Evolutionary conservation across 2,113 vertebrate genomes (phyloP).

Genomic region (Pomatostomus ruficeps): DNA sequence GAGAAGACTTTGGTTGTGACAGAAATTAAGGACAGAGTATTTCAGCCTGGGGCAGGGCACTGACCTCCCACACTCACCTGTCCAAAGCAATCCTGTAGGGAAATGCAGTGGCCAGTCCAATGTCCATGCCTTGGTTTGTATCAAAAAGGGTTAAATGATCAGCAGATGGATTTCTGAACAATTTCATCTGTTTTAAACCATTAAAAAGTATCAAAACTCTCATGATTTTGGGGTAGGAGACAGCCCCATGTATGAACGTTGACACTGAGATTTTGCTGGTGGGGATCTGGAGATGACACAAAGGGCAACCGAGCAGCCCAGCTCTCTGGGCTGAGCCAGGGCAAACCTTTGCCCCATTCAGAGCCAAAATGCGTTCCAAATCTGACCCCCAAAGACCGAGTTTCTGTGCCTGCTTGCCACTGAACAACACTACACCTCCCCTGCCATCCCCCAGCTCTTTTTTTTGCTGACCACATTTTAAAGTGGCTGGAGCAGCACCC

Average conservation of each 20-base stretch:
- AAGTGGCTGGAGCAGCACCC: not conserved
- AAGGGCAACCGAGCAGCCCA: not conserved
- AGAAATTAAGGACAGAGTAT: not conserved
- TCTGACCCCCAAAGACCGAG: not conserved
- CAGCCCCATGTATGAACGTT: fast-evolving
- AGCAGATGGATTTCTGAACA: not conserved
- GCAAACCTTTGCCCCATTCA: not conserved
- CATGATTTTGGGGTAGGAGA: not conserved
- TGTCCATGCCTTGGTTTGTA: not conserved
- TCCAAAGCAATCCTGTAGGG: not conserved
- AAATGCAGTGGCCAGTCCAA: fast-evolving
- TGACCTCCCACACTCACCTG: fast-evolving
- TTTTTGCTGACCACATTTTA: not conserved
- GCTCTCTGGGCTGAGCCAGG: not conserved
- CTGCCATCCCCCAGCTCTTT: no score
- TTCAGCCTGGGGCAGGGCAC: not conserved
- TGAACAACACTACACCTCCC: fast-evolving
- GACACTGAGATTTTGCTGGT: not conserved
- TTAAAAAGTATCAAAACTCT: fast-evolving
- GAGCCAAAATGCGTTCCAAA: not conserved
- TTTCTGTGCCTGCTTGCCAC: not conserved
- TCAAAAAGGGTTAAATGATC: not conserved
- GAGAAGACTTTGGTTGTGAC: not conserved
- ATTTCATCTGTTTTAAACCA: not conserved
- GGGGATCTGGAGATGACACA: not conserved